Conservation (phyloP, 2,797 vertebrate species). For the Ptychobarbus kaznakovi region DNA sequence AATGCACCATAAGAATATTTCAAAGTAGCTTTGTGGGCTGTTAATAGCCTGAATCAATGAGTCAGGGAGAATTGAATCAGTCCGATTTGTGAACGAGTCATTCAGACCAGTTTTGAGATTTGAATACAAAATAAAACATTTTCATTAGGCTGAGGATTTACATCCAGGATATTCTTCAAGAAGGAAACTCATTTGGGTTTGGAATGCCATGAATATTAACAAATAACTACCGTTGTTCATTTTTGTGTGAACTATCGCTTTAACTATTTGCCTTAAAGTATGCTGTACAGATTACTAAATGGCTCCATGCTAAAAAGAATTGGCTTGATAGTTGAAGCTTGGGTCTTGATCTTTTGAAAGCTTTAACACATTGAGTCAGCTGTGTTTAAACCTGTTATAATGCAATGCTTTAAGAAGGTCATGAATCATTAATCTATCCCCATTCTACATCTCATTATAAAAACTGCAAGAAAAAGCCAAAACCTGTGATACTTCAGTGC, state of each 20-base stretch:
- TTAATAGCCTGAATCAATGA: neutral
- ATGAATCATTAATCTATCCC: constrained; percentile 7
- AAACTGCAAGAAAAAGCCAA: neutral
- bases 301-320: neutral
- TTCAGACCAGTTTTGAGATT: constrained; percentile 4
- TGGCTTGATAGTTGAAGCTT: neutral
- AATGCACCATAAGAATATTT: neutral
- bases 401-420: constrained; percentile 10
- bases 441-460: constrained; percentile 10
- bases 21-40: neutral
- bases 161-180: neutral
- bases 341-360: constrained; percentile 10
- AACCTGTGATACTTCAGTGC: constrained; percentile 19
- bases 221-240: no score
- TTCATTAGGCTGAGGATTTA: neutral
- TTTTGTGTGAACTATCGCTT: neutral
- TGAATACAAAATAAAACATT: neutral
- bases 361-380: constrained; percentile 12
- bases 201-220: neutral
- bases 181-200: neutral
- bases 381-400: constrained; percentile 4
- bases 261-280: neutral
- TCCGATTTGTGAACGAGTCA: neutral
- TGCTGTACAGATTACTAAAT: neutral
- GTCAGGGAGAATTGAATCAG: neutral